Base-by-base conservation (phyloP, 2,797 vertebrate genomes). In the Alexandromys oeconomus region DNA sequence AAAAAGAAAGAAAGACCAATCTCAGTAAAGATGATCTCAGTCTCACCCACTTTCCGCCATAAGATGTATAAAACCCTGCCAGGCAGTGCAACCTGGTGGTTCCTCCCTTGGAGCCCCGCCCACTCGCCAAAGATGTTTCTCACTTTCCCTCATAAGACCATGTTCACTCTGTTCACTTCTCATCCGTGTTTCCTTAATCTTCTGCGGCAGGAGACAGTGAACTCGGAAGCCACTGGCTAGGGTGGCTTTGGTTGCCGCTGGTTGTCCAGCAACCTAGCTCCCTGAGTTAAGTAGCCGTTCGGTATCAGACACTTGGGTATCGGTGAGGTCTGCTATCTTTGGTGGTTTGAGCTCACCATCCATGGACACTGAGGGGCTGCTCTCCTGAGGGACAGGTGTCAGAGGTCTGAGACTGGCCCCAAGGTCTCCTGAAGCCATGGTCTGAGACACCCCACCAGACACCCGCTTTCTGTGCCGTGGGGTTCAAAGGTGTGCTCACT, bases 401-500 rank as follows among this genome's bases (percentile, higher is more conserved):
- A 82, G 69, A 84, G 46, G 34, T 27, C 67, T 29, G 25, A 91
- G 37, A n/a, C 59, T 27, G n/a, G 3, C 34, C 57, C 29, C 11
- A 77, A 31, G 17, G 19, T 37, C 71, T 73, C 69, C 29, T 31
- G 54, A 69, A 21, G 51, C 48, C 2, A 27, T 71, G 48, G 48
- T 82, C 87, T 78, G 46, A 81, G 67, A 46, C 23, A 67, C 71
- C 40, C 54, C 61, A 19, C 0, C 0, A 10, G 63, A 57, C 14
- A 43, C 5, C 65, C 71, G 59, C 78, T 82, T 77, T 59, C 65
- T 34, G 34, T 0, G 27, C 14, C 14, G 29, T 6, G 5, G 0
- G 1, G 34, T 9, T 88, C 73, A 82, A 43, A 23, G 31, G 57
- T 40, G 4, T 17, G 34, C 27, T 1, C 34, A 31, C 46, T 29